Conservation (phyloP, 2,888 invertebrate genomes). For the Gymnosoma rotundatum region DNA sequence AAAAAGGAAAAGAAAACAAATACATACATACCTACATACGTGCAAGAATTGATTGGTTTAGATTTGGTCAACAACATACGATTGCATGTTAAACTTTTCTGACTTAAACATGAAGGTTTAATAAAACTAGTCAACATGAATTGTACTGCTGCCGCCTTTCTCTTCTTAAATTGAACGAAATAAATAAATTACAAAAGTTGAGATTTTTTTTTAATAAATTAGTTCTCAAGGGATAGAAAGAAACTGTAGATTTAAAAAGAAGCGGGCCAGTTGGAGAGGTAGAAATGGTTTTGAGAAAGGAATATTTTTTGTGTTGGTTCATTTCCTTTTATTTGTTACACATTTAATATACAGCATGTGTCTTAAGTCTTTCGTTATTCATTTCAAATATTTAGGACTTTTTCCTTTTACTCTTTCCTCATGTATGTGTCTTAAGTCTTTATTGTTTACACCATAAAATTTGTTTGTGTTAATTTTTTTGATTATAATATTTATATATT, state of each 20-base stretch:
- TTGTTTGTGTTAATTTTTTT: not conserved
- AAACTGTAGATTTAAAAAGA: not conserved
- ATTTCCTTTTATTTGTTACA: not conserved
- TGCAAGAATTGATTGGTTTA: slow-evolving; percentile 36
- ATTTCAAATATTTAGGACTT: not conserved
- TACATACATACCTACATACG: not conserved
- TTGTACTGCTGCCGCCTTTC: slow-evolving; percentile 36
- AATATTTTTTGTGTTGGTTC: not conserved
- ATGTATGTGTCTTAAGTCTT: too few relatives aligned
- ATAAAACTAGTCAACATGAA: slow-evolving; percentile 41
- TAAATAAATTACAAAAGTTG: slow-evolving; percentile 31
- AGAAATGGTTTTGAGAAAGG: slow-evolving; percentile 3
- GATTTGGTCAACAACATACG: slow-evolving; percentile 37
- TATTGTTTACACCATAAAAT: not conserved
- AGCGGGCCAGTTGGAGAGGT: not conserved
- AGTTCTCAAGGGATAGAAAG: slow-evolving; percentile 63
- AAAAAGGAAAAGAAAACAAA: not conserved
- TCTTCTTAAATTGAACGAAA: slow-evolving; percentile 40
- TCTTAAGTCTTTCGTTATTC: slow-evolving; percentile 54
- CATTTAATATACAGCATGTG: not conserved
- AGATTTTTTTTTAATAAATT: slow-evolving; percentile 49
- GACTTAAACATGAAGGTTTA: slow-evolving; percentile 64
- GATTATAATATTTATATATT: too few relatives aligned
- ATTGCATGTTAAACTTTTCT: slow-evolving; percentile 39
- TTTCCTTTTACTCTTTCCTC: not conserved